These are phyloP conservation scores for Nothocercus julius DNA, from an alignment of 2,113 vertebrate species.

Conservation along the genomic window DNA sequence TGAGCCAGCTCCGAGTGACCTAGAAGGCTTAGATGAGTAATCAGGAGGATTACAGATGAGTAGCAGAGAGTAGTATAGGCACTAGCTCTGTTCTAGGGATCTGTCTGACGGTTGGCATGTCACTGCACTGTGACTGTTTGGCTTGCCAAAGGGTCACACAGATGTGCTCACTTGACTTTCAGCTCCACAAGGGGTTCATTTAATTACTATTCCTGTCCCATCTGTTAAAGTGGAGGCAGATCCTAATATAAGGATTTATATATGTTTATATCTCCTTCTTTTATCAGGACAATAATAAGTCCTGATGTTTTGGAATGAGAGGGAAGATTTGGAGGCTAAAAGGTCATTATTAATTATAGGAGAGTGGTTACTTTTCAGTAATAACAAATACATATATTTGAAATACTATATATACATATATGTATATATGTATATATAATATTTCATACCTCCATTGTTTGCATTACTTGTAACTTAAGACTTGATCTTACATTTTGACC, in stretches of 20 bases:
- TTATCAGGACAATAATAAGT: background rate
- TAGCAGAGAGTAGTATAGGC: background rate
- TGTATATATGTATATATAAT: background rate
- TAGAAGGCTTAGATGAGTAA: background rate
- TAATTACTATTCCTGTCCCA: background rate
- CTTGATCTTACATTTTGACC: background rate
- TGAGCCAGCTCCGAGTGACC: background rate
- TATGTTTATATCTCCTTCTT: too few species aligned
- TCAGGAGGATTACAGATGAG: background rate
- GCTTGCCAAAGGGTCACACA: background rate
- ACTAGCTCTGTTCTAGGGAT: background rate
- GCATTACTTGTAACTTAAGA: background rate
- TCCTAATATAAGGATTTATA: background rate
- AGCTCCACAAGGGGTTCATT: background rate
- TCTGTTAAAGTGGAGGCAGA: background rate
- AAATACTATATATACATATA: background rate
- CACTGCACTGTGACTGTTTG: background rate
- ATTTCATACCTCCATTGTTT: background rate
- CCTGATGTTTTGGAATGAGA: background rate
- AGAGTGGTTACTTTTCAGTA: background rate
- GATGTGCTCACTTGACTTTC: background rate
- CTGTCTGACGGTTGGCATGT: background rate
- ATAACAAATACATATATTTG: background rate
- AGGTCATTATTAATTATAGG: background rate
- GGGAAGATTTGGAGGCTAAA: background rate